A percentile compares a stretch with the other conserved stretches of the same genome.
phyloP scores from a whole-genome alignment of 1,140 invertebrate species.

The Macrosteles quadrilineatus region DNA sequence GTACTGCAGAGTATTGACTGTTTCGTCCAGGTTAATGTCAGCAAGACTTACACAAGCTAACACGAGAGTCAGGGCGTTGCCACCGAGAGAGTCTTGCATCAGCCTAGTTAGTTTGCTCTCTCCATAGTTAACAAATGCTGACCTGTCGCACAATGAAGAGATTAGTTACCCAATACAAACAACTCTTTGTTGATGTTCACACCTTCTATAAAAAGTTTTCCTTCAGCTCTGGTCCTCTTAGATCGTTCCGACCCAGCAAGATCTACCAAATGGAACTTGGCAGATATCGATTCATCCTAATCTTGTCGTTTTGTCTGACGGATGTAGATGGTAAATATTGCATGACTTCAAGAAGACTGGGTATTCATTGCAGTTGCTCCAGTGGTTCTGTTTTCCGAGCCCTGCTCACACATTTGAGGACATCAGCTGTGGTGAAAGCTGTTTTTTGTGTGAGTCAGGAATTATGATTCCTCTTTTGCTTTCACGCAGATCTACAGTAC shows the following conservation, averaged over 20 bases:
- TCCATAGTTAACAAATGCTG: constrained; percentile 79
- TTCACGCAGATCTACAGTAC: constrained; percentile 80
- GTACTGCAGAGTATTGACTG: too few relatives aligned
- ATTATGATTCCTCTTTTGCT: constrained; percentile 57
- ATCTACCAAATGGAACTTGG: constrained; percentile 88
- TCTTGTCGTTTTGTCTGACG: constrained; percentile 62
- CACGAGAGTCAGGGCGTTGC: too few relatives aligned
- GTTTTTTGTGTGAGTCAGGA: constrained; percentile 61
- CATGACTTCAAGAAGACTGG: constrained; percentile 86
- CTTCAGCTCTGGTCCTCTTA: constrained; percentile 89
- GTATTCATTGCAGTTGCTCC: constrained; percentile 94
- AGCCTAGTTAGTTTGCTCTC: constrained; percentile 90
- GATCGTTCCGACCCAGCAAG: constrained; percentile 91
- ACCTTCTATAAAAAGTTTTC: constrained; percentile 89
- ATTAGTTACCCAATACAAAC: constrained; percentile 90
- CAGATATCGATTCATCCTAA: constrained; percentile 66
- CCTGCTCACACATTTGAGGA: constrained; percentile 61
- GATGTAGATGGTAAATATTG: constrained; percentile 87
- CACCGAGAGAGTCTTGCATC: constrained; percentile 87
- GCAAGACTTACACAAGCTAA: too few relatives aligned
- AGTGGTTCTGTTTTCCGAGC: constrained; percentile 76
- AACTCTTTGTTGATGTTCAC: constrained; percentile 93
- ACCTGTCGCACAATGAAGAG: constrained; percentile 77
- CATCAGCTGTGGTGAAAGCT: constrained; percentile 61
- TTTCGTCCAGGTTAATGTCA: too few relatives aligned